Conservation (phyloP, 1,140 invertebrate genomes). For the Lysiphlebus fabarum region DNA sequence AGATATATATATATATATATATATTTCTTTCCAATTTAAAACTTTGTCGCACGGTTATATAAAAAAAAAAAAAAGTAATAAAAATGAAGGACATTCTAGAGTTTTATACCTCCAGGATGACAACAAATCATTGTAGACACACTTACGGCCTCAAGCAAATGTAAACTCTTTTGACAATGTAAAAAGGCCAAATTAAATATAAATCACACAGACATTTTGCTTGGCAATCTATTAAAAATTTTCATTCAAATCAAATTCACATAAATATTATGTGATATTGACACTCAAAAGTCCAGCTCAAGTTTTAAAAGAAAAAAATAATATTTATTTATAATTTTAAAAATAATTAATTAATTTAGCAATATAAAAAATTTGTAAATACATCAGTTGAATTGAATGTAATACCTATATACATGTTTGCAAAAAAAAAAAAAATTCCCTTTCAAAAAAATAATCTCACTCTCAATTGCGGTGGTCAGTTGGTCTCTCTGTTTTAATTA, state of each 20-base stretch:
- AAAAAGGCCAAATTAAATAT: conserved; percentile 1
- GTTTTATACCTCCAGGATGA: conserved; percentile 10
- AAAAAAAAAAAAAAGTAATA: neutral
- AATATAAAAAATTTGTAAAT: too few species aligned
- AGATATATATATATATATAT: neutral
- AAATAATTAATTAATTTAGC: too few species aligned
- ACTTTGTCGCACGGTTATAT: neutral
- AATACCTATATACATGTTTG: too few species aligned
- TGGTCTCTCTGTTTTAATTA: conserved; percentile 27
- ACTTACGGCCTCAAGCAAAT: conserved; percentile 11
- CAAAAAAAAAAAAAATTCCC: too few species aligned
- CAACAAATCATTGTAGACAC: conserved; percentile 16
- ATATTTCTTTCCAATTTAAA: neutral
- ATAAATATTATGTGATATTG: too few species aligned
- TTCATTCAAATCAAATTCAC: too few species aligned
- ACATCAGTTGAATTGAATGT: too few species aligned
- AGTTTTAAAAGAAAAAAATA: too few species aligned
- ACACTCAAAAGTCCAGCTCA: too few species aligned
- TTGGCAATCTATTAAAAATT: too few species aligned
- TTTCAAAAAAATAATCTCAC: too few species aligned
- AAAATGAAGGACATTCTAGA: neutral
- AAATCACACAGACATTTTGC: neutral
- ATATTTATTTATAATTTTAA: too few species aligned
- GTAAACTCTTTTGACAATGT: conserved; percentile 22
- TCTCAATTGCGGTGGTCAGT: conserved; percentile 26